Conservation (phyloP, 2,888 invertebrate species). For the Neria commutata region DNA sequence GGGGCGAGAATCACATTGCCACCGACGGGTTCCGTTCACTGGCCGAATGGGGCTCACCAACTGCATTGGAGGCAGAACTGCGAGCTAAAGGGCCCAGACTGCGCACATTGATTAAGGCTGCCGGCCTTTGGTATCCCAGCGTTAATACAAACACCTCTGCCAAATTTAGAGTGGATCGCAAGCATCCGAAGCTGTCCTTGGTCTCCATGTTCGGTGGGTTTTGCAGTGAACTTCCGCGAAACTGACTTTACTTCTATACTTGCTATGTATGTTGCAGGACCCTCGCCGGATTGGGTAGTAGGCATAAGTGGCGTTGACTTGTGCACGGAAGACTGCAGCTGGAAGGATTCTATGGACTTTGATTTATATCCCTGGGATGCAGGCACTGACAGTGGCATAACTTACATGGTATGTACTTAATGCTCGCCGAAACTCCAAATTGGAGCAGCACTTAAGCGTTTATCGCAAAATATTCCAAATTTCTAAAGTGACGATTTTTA, state of each 20-base stretch:
- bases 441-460: background rate
- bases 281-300: constrained; percentile 98
- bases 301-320: constrained; percentile 89
- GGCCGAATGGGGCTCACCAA: constrained; percentile 75
- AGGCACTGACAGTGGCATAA: constrained; percentile 91
- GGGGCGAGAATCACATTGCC: constrained; percentile 87
- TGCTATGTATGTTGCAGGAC: constrained; percentile 67
- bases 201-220: constrained; percentile 81
- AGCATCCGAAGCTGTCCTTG: constrained; percentile 84
- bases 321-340: constrained; percentile 87
- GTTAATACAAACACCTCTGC: constrained; percentile 85
- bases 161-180: constrained; percentile 81
- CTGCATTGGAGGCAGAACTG: constrained; percentile 86
- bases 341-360: constrained; percentile 82
- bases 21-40: constrained; percentile 87
- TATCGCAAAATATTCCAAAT: background rate
- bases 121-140: constrained; percentile 87
- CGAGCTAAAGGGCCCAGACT: constrained; percentile 78
- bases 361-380: constrained; percentile 95
- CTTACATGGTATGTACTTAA: constrained; percentile 77
- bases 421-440: too few species aligned
- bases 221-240: background rate
- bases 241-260: too few species aligned
- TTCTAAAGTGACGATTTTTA: background rate
- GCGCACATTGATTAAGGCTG: constrained; percentile 86